These are phyloP conservation scores for Cygnus buccinator DNA, from an alignment of 2,113 vertebrate genomes.

Conservation along the genomic window DNA sequence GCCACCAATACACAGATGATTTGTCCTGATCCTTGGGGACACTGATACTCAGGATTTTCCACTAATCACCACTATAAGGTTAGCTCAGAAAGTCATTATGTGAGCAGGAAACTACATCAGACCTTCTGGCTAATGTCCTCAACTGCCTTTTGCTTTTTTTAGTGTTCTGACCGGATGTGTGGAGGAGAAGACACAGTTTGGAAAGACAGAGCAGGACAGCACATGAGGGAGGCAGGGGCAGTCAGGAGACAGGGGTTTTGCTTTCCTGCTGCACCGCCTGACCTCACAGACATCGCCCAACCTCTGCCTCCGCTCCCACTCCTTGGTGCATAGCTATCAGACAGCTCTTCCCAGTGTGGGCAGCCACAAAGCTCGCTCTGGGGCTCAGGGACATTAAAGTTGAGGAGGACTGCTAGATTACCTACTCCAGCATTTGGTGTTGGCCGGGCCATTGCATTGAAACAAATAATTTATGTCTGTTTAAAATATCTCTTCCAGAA, in stretches of 20 bases:
- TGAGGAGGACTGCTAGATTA: rapidly evolving
- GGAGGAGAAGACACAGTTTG: not conserved
- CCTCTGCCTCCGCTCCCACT: not conserved
- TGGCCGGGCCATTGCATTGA: not conserved
- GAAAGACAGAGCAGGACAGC: not conserved
- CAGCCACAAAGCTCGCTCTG: not conserved
- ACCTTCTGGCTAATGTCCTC: not conserved
- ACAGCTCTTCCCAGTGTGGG: not conserved
- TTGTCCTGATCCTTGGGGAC: not conserved
- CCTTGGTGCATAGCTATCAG: not conserved
- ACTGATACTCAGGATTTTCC: not conserved
- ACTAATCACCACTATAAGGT: not conserved
- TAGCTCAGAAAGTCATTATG: not conserved
- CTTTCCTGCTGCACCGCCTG: not conserved
- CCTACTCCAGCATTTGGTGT: not conserved
- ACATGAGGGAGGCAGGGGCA: not conserved
- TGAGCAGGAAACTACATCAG: not conserved
- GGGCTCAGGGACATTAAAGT: rapidly evolving
- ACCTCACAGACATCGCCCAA: not conserved
- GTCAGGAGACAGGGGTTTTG: not conserved
- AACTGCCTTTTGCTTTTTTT: not conserved
- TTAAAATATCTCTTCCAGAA: not conserved
- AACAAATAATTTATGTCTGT: not conserved
- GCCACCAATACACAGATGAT: not conserved
- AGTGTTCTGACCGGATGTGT: not conserved